Evolutionary conservation across 2,113 vertebrate genomes (phyloP).

Genomic region (Reinhardtius hippoglossoides): DNA sequence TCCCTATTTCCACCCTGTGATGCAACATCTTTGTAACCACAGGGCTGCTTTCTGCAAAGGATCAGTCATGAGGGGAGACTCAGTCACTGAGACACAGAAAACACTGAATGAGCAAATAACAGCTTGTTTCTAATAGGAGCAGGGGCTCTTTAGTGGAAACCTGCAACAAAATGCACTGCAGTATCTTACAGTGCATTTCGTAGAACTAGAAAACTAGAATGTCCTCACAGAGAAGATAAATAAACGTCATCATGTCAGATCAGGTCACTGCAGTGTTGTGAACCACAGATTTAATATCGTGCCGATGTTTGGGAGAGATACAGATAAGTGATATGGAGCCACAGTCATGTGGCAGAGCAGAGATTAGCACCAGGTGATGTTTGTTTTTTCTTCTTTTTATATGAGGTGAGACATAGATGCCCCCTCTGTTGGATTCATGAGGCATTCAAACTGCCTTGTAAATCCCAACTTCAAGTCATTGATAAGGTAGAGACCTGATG

Average conservation of each 20-base stretch:
- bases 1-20: constrained; percentile 50
- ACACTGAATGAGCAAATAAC: not conserved
- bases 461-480: not conserved
- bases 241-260: too few species aligned
- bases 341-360: not conserved
- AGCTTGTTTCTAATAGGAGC: too few species aligned
- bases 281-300: not conserved
- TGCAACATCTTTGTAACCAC: constrained; percentile 52
- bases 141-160: too few species aligned
- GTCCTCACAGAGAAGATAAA: too few species aligned
- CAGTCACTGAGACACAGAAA: not conserved
- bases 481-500: too few species aligned
- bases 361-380: not conserved
- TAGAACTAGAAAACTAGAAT: too few species aligned
- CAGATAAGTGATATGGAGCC: not conserved
- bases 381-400: not conserved
- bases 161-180: too few species aligned
- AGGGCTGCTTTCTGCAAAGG: constrained; percentile 18
- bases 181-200: too few species aligned
- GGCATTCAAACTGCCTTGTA: not conserved
- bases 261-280: too few species aligned
- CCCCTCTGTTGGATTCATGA: not conserved
- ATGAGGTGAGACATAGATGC: too few species aligned
- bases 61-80: not conserved
- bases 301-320: not conserved